phyloP scores from a whole-genome alignment of 2,797 vertebrate genomes.

The Lacerta agilis region DNA sequence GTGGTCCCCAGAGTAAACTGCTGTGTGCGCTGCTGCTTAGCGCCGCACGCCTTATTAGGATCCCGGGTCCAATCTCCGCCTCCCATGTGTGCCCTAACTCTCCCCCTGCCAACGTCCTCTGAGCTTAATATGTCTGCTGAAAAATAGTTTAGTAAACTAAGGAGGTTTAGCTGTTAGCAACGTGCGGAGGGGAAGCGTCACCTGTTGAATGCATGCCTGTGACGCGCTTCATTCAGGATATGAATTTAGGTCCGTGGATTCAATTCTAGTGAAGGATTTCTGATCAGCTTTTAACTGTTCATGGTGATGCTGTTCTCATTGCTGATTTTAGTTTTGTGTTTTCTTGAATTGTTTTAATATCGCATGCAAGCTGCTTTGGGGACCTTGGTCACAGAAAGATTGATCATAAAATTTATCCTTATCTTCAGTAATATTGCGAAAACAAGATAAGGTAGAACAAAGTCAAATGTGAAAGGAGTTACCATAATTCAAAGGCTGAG shows the following conservation, averaged over 20 bases:
- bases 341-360: not conserved
- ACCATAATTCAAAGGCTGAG: not conserved
- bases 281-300: not conserved
- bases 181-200: not conserved
- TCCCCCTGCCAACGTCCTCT: no score
- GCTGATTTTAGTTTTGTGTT: not conserved
- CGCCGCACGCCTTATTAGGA: not conserved
- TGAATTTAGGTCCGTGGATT: no score
- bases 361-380: not conserved
- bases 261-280: no score
- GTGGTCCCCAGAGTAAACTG: no score
- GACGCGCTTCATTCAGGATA: no score
- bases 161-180: not conserved
- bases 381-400: not conserved
- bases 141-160: not conserved
- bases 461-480: not conserved
- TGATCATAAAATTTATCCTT: not conserved
- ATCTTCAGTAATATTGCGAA: not conserved
- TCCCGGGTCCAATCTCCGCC: not conserved
- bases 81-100: no score
- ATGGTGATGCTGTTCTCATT: not conserved
- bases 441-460: conserved; percentile 6
- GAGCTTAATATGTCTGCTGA: not conserved
- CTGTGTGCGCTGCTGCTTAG: not conserved
- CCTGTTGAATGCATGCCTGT: not conserved